Base-by-base conservation (phyloP, 2,888 invertebrate species). In the Nasonovia ribisnigri region DNA sequence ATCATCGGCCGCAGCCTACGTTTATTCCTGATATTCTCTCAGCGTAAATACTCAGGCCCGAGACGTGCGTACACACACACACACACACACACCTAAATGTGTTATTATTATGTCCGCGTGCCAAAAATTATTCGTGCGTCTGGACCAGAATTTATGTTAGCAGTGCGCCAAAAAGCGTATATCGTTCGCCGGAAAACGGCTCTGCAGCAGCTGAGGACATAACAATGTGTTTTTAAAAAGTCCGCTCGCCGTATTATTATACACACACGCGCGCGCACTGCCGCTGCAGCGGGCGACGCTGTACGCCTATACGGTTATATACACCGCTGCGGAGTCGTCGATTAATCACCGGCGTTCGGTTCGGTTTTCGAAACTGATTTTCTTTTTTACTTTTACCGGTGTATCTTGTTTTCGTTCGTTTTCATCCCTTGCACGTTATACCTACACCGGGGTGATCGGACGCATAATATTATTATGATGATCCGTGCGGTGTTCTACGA, bases 81-180 rank as follows among this genome's bases (percentile, higher is more conserved):
- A 46, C 46, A 46, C 46, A 46, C 46, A 46, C 46, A 46, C 43
- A 43, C 48, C 29, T 60, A 29, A 26, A 10, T 67, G n/a, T 67
- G 13, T n/a, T 67, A 77, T 36, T 77, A 77, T 77, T 36, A 20
- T 67, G 89, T 57, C 3, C 60, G 36, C 5, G 84, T 93, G 93
- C 93, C 93, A 93, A 93, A 90, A 90, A 93, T 88, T 89, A 88
- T 90, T 90, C 84, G 93, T 84, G 84, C 42, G 84, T 86, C 60
- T 29, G 90, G 90, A 84, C 89, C 90, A 86, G 84, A 84, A 92
- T 89, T 92, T 84, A 88, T 93, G 93, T 89, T 84, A 93, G 93
- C 90, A 60, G 20, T 26, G 54, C 89, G 93, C 93, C 93, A 93
- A 90, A 93, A 92, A 93, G 84, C 26, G 77, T n/a, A n/a, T 57